Evolutionary conservation across 2,888 invertebrate genomes (phyloP), one percentile per base, ranked within the genome.

Genomic region (Eucera pruinosa): DNA sequence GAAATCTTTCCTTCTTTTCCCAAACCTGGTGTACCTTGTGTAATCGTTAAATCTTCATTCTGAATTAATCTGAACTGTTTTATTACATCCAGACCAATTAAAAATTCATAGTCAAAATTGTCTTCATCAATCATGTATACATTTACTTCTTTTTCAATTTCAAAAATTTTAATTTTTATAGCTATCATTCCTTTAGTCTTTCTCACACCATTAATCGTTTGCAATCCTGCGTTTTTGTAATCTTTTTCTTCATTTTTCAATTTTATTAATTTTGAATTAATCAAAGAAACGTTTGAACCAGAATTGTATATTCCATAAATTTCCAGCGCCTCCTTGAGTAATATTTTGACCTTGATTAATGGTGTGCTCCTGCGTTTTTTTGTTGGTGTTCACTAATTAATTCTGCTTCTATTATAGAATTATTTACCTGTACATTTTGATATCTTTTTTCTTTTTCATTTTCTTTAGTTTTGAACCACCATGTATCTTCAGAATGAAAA

Each of bases 361-460:
- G 43, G 43, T 43, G 43, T 43, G 43, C 3, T n/a, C 9, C n/a
- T 18, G 39, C 7, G 41, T 41, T 41, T 41, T 78, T 78, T 81
- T 54, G 54, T n/a, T n/a, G n/a, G n/a, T 15, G 64, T 54, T 52
- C 69, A 58, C 64, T n/a, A n/a, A n/a, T 76, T 54, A 80, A 27
- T 36, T 77, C 64, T 66, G 73, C 81, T 69, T 83, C 81, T 66
- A 83, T 58, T 30, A 83, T 79, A 66, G 83, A 74, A 55, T 80
- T 83, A 45, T 52, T 83, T 30, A 13, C n/a, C n/a, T n/a, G n/a
- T n/a, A n/a, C n/a, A n/a, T n/a, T n/a, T n/a, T n/a, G n/a, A n/a
- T n/a, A n/a, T n/a, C n/a, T n/a, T n/a, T 23, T 47, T 43, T 15
- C 36, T 60, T 72, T 39, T 62, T 74, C 58, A 58, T 73, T 66